Conservation (phyloP, 2,888 invertebrate species). For the Pristionchus fissidentatus region DNA sequence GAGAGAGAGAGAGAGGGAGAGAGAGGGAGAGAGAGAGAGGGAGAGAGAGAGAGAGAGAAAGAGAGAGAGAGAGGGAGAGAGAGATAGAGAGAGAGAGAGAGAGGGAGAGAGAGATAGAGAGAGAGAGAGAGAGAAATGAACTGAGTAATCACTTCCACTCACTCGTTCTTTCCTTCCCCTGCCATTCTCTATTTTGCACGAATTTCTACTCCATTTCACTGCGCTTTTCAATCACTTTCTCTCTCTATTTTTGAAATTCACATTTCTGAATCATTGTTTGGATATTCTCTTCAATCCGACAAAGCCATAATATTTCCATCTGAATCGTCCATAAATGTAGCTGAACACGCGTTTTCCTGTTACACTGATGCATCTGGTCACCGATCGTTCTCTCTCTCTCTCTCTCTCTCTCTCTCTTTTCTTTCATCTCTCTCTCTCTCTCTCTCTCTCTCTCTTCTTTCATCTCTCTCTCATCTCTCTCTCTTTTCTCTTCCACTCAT, state of each 20-base stretch:
- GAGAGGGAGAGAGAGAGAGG: not conserved
- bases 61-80: not conserved
- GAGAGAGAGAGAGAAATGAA: not conserved
- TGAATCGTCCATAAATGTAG: not conserved
- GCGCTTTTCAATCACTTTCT: not conserved
- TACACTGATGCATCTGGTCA: too few relatives aligned
- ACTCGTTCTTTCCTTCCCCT: not conserved
- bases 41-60: not conserved
- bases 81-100: too few relatives aligned
- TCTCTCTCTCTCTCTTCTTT: not conserved
- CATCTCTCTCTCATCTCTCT: not conserved
- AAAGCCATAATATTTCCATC: not conserved
- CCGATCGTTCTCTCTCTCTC: too few relatives aligned
- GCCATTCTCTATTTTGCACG: not conserved
- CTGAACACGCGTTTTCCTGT: too few relatives aligned
- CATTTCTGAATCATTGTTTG: not conserved
- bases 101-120: too few relatives aligned
- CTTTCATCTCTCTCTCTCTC: not conserved
- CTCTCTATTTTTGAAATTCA: not conserved
- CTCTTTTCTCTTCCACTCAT: slow-evolving; percentile 1
- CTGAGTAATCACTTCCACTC: slow-evolving; percentile 20
- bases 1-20: not conserved
- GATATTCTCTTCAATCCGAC: not conserved
- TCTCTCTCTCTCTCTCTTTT: not conserved
- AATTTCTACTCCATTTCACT: not conserved